Evolutionary conservation across 2,888 invertebrate species (phyloP).

Genomic region (Dyspetes luteomarginatus): DNA sequence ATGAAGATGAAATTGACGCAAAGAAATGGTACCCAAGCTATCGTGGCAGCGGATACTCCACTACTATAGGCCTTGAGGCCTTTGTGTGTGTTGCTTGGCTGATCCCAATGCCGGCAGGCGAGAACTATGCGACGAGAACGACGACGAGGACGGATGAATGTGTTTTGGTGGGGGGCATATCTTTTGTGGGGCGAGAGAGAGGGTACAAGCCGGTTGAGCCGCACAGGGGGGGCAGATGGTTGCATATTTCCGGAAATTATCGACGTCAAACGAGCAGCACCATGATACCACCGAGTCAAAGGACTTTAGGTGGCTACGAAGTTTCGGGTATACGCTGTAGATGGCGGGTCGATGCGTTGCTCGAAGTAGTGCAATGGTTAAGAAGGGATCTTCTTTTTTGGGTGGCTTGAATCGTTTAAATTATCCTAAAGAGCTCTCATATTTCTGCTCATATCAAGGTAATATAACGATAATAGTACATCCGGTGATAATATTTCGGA

Average conservation of each 20-base stretch:
- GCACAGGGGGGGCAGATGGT: conserved; percentile 56
- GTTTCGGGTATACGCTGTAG: conserved; percentile 48
- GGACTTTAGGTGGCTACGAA: neutral
- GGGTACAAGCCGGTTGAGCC: conserved; percentile 68
- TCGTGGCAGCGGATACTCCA: conserved; percentile 75
- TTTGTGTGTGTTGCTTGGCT: conserved; percentile 66
- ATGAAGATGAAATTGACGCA: neutral
- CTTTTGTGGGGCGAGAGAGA: conserved; percentile 62
- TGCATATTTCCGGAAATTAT: conserved; percentile 66
- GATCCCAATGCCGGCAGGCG: conserved; percentile 62
- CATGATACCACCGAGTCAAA: conserved; percentile 67
- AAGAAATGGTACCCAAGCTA: conserved; percentile 62
- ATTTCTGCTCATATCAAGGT: too few relatives aligned
- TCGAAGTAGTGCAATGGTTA: too few relatives aligned
- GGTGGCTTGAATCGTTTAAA: too few relatives aligned
- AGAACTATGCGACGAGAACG: neutral
- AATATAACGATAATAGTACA: too few relatives aligned
- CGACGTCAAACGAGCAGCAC: conserved; percentile 65
- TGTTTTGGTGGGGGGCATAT: conserved; percentile 28
- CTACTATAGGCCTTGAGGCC: conserved; percentile 69
- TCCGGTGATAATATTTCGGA: too few relatives aligned
- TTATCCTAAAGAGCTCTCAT: too few relatives aligned
- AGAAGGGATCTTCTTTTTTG: too few relatives aligned
- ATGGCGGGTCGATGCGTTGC: too few relatives aligned
- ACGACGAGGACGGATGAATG: conserved; percentile 25